Evolutionary conservation across 2,888 invertebrate species (phyloP).

Genomic region (Pachycephus smyrnensis): DNA sequence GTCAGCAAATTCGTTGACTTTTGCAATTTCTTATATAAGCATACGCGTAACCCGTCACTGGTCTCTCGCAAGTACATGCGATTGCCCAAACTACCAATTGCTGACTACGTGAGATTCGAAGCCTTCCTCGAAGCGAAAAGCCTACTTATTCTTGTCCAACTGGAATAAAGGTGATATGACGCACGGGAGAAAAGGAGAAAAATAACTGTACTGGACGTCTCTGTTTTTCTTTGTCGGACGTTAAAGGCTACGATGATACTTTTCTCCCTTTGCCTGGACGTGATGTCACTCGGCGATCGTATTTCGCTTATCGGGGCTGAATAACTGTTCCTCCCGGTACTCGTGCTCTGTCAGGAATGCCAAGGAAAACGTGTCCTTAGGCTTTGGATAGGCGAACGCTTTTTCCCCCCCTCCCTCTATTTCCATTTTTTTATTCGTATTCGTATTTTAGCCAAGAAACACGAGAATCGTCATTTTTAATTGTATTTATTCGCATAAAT

Average conservation of each 20-base stretch:
- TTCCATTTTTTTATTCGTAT: neutral
- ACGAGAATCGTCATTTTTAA: too few relatives aligned
- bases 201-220: neutral
- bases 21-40: neutral
- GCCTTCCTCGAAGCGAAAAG: neutral
- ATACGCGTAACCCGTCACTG: neutral
- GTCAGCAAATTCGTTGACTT: neutral
- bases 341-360: conserved; percentile 55
- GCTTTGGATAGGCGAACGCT: conserved; percentile 9
- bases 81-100: neutral
- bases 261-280: conserved; percentile 18
- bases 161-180: neutral
- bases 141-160: too few relatives aligned
- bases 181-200: neutral
- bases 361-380: neutral
- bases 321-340: conserved; percentile 51
- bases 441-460: neutral
- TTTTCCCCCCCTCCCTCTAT: conserved; percentile 12
- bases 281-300: conserved; percentile 60
- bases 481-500: too few relatives aligned
- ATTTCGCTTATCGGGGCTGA: conserved; percentile 63
- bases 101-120: neutral
- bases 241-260: neutral
- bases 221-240: neutral
- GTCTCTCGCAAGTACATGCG: neutral